Evolutionary conservation across 2,797 vertebrate species (phyloP).

Genomic region (Poeciliopsis turneri): DNA sequence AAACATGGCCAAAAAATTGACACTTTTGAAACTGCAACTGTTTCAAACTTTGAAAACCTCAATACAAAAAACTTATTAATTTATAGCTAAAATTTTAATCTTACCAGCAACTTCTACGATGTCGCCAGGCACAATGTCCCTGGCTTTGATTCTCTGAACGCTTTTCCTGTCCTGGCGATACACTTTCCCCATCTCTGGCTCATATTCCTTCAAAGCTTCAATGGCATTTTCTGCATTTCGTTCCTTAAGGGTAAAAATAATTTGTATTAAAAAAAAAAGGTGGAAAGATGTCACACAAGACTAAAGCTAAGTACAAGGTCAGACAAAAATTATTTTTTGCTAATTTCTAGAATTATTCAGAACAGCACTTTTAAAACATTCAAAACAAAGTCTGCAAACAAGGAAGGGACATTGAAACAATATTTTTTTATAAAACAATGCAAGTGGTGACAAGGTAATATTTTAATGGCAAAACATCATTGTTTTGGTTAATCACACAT

Average conservation of each 20-base stretch:
- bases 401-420: background rate
- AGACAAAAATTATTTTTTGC: background rate
- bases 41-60: background rate
- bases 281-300: background rate
- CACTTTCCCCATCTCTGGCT: constrained; percentile 99
- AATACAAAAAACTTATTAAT: background rate
- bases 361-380: background rate
- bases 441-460: background rate
- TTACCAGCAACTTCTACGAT: constrained; percentile 98
- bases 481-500: background rate
- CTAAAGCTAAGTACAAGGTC: constrained; percentile 9
- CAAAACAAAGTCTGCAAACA: background rate
- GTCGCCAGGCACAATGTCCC: constrained; percentile 95
- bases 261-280: background rate
- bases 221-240: constrained; percentile 86
- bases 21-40: background rate
- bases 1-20: background rate
- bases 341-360: background rate
- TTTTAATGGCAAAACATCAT: background rate
- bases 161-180: constrained; percentile 97
- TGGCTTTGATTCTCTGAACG: constrained; percentile 97
- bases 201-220: constrained; percentile 92
- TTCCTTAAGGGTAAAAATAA: constrained; percentile 65
- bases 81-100: constrained; percentile 29
- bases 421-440: background rate